These are phyloP conservation scores for Ormyrus labotus DNA, from an alignment of 2,888 invertebrate species.

Conservation along the genomic window DNA sequence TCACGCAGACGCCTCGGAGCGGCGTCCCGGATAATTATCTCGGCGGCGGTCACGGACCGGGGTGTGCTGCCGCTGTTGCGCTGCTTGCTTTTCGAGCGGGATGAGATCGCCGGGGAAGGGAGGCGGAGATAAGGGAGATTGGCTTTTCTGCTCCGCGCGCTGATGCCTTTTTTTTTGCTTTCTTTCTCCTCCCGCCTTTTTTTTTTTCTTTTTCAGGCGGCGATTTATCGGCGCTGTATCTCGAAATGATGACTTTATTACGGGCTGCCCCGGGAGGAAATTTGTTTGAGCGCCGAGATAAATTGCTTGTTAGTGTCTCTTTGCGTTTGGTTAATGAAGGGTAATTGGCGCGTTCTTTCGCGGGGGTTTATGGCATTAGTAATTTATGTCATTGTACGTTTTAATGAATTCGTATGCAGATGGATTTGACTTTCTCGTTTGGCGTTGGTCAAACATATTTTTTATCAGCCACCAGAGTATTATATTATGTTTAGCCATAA, in stretches of 20 bases:
- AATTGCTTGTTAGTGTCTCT: background rate
- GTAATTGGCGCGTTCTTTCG: background rate
- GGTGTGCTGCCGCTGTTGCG: background rate
- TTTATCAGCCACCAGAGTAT: no score
- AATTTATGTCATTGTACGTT: background rate
- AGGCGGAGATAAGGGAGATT: background rate
- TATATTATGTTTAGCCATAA: no score
- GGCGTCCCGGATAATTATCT: constrained; percentile 33
- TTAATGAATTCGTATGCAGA: background rate
- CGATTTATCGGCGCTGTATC: background rate
- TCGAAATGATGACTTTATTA: background rate
- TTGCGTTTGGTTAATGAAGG: background rate
- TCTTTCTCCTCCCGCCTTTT: background rate
- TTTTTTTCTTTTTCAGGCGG: no score
- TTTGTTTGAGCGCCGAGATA: background rate
- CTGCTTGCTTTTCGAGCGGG: no score
- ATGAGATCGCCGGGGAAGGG: background rate
- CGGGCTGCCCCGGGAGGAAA: background rate
- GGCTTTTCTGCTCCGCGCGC: background rate
- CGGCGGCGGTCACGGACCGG: constrained; percentile 9
- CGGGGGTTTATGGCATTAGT: background rate
- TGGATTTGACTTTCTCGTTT: background rate
- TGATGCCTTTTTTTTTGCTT: background rate
- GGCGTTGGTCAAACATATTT: no score
- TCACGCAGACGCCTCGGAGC: constrained; percentile 2